Conservation (phyloP, 2,888 invertebrate genomes). For the Tetranychus piercei region DNA sequence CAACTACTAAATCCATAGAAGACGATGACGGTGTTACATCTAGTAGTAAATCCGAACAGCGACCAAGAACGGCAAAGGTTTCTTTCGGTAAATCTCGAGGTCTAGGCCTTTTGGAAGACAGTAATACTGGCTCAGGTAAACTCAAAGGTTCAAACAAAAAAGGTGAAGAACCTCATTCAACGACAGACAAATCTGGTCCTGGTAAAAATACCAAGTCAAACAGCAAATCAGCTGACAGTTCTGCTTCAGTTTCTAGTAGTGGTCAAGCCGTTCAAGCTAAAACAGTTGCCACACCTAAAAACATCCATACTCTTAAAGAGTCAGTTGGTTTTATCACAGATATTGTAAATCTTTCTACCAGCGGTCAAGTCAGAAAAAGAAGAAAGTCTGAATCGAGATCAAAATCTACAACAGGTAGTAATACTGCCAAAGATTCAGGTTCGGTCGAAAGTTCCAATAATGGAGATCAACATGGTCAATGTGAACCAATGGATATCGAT, state of each 20-base stretch:
- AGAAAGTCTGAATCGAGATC: background rate
- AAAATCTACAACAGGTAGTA: background rate
- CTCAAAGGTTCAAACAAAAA: background rate
- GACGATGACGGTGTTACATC: background rate
- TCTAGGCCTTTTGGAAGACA: background rate
- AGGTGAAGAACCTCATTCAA: background rate
- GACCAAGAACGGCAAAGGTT: background rate
- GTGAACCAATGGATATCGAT: background rate
- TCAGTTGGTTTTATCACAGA: slow-evolving; percentile 6
- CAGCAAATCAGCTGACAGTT: background rate
- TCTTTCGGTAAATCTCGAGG: background rate
- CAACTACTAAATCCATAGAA: background rate
- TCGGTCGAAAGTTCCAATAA: background rate
- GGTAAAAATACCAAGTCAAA: background rate
- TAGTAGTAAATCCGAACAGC: background rate
- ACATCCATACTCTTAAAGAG: background rate
- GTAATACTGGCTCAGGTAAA: background rate
- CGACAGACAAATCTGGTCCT: background rate
- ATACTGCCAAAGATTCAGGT: background rate
- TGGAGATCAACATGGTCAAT: background rate
- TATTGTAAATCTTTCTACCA: background rate
- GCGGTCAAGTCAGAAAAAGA: background rate
- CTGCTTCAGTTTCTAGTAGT: background rate
- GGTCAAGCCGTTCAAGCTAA: background rate
- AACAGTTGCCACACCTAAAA: background rate